These are phyloP conservation scores for Polypterus bichir DNA, from an alignment of 2,113 vertebrate genomes.

Conservation along the genomic window DNA sequence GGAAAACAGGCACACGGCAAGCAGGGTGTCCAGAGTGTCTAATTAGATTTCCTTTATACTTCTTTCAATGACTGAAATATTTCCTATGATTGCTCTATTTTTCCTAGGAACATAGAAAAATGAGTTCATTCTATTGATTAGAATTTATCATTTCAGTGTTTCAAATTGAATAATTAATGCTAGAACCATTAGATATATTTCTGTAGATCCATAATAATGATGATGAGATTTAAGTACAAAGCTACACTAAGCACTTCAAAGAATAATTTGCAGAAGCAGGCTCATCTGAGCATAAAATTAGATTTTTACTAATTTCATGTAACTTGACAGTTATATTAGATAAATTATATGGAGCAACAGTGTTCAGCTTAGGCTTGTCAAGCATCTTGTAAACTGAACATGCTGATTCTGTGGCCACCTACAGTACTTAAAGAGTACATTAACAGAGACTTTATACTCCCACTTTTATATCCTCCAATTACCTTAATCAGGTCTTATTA, in stretches of 20 bases:
- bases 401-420: too few species aligned
- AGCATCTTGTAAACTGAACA: constrained; percentile 34
- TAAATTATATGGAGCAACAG: constrained; percentile 51
- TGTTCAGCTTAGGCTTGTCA: constrained; percentile 45
- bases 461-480: too few species aligned
- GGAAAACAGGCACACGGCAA: too few species aligned
- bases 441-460: too few species aligned
- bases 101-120: neutral
- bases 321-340: constrained; percentile 60
- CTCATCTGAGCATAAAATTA: constrained; percentile 71
- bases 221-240: constrained; percentile 50
- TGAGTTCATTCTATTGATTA: neutral
- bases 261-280: constrained; percentile 57
- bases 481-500: too few species aligned
- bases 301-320: constrained; percentile 69
- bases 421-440: too few species aligned
- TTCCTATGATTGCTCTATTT: neutral
- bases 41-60: too few species aligned
- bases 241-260: constrained; percentile 40
- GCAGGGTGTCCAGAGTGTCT: too few species aligned
- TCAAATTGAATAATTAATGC: constrained; percentile 6
- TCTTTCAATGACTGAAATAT: too few species aligned
- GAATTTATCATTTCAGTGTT: neutral
- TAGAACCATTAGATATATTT: constrained; percentile 41
- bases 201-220: constrained; percentile 52